These are phyloP conservation scores for Spilogale gracilis DNA, from an alignment of 2,113 vertebrate species.

Conservation along the genomic window DNA sequence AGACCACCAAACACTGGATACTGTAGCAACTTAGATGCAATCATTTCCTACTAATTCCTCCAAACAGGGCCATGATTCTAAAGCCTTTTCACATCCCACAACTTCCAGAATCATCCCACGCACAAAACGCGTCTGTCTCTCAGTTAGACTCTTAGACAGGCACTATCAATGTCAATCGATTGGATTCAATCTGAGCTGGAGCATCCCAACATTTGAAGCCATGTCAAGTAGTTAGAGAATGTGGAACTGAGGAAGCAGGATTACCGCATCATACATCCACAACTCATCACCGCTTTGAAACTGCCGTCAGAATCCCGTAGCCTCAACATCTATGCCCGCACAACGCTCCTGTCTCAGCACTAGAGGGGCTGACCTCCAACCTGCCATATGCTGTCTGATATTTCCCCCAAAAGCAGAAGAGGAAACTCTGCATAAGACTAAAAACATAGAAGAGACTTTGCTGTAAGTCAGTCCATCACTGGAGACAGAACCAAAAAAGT, in stretches of 20 bases:
- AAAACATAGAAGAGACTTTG: not conserved
- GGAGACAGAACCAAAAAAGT: not conserved
- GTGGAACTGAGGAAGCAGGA: not conserved
- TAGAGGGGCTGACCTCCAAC: too few species aligned
- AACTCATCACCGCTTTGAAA: not conserved
- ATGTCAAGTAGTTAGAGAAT: not conserved
- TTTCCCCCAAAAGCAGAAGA: not conserved
- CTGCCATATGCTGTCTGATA: not conserved
- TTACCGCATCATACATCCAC: not conserved
- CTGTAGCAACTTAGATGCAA: constrained; percentile 56
- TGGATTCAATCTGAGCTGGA: not conserved
- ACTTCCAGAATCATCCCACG: not conserved
- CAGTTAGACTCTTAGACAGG: not conserved
- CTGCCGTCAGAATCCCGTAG: not conserved
- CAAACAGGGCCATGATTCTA: not conserved
- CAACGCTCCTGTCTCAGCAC: fast-evolving
- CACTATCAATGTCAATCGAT: not conserved
- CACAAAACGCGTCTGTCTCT: not conserved
- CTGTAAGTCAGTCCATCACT: not conserved
- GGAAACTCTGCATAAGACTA: not conserved
- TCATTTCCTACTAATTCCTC: not conserved
- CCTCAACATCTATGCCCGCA: not conserved
- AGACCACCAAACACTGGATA: constrained; percentile 75
- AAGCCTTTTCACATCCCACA: not conserved
- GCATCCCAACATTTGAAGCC: not conserved